phyloP scores from a whole-genome alignment of 2,888 invertebrate species.

The Nycteola revayana region DNA sequence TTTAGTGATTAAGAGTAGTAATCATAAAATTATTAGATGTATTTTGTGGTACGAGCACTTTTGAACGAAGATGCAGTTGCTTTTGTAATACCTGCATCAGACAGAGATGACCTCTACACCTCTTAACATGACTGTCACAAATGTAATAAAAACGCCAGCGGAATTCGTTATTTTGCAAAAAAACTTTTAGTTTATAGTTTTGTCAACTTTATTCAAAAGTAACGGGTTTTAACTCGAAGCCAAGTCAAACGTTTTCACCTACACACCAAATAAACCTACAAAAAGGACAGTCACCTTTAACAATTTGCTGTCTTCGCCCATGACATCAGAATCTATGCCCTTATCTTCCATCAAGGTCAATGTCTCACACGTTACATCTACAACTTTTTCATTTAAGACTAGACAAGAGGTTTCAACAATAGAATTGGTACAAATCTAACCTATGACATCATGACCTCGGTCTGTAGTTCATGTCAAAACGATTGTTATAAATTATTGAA shows the following conservation, averaged over 20 bases:
- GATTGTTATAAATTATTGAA: constrained; percentile 40
- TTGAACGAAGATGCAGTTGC: no score
- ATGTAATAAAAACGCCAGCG: no score
- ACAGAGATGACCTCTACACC: no score
- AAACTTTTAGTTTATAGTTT: no score
- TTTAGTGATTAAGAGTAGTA: no score
- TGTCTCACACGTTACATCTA: constrained; percentile 43
- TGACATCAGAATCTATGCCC: constrained; percentile 28
- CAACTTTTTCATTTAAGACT: constrained; percentile 56
- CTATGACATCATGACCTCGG: constrained; percentile 67
- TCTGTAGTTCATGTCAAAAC: constrained; percentile 48
- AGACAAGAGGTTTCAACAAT: constrained; percentile 48
- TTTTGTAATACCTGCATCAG: no score
- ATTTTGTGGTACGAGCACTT: no score
- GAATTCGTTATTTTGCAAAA: no score
- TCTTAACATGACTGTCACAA: no score
- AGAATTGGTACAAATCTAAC: constrained; percentile 50
- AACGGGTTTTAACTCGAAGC: no score
- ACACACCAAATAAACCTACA: constrained; percentile 4
- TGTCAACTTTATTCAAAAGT: no score
- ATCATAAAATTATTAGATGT: no score
- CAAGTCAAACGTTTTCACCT: not conserved
- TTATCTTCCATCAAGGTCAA: constrained; percentile 54
- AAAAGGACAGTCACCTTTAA: constrained; percentile 37
- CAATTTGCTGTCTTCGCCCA: constrained; percentile 17